Evolutionary conservation across 2,888 invertebrate genomes (phyloP).

Genomic region (Mystacides longicornis): DNA sequence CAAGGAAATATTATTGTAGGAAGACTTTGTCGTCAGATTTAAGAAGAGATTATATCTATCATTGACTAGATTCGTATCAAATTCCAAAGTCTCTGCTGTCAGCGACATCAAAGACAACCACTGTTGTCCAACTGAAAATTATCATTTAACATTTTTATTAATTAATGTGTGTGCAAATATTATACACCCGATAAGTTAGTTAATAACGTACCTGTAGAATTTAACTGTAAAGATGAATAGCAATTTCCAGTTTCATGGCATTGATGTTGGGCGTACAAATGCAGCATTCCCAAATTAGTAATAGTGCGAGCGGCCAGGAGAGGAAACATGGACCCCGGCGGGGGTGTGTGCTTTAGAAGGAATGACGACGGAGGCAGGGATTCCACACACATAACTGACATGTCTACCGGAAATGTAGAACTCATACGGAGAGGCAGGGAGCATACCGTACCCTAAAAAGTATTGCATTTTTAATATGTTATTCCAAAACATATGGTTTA

Average conservation of each 20-base stretch:
- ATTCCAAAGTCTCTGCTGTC: slow-evolving; percentile 59
- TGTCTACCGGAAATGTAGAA: slow-evolving; percentile 71
- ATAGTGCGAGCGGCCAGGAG: slow-evolving; percentile 45
- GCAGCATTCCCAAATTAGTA: slow-evolving; percentile 52
- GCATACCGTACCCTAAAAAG: slow-evolving; percentile 66
- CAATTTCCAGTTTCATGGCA: slow-evolving; percentile 62
- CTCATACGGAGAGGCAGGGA: slow-evolving; percentile 69
- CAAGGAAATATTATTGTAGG: slow-evolving; percentile 63
- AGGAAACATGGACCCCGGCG: slow-evolving; percentile 31
- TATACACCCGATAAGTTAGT: too few species aligned
- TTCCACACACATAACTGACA: slow-evolving; percentile 65
- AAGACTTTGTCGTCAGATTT: slow-evolving; percentile 41
- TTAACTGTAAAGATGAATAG: slow-evolving; percentile 66
- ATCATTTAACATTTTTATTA: too few species aligned
- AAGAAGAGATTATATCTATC: slow-evolving; percentile 54
- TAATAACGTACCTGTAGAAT: slow-evolving; percentile 56
- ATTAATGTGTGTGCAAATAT: too few species aligned
- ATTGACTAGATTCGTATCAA: slow-evolving; percentile 60
- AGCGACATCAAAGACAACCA: slow-evolving; percentile 60
- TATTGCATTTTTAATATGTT: too few species aligned
- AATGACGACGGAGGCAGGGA: slow-evolving; percentile 56
- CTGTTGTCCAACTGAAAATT: slow-evolving; percentile 51
- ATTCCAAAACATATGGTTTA: too few species aligned
- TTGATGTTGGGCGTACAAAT: slow-evolving; percentile 63
- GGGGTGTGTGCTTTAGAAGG: slow-evolving; percentile 43